Evolutionary conservation across 2,888 invertebrate species (phyloP), one percentile per base, ranked within the genome.

Genomic region (Diloba caeruleocephala): DNA sequence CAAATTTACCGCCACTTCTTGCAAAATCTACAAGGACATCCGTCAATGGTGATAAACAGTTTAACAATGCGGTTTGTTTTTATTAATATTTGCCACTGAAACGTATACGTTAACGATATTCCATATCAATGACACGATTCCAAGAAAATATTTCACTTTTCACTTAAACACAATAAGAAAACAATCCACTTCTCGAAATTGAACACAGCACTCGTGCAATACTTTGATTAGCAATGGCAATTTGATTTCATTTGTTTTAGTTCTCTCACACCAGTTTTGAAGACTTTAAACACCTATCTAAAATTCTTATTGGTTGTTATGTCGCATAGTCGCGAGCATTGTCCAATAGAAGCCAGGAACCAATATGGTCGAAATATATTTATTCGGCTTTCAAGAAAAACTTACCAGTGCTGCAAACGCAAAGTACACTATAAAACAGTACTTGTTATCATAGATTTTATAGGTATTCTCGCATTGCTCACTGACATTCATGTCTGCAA

Each of bases 1-100:
- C 76, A 85, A 92, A 93, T 90, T 92, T 93, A 84, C 92, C 93
- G 93, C 93, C 92, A 90, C 87, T 81, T 87, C 83, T 90, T 87
- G 88, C 88, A 87, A 91, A 90, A 88, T 87, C 84, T 84, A 89
- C 90, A 91, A 90, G 90, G 90, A 90, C 90, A 90, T 91, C 92
- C 90, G 92, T 90, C 91, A 92, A 89, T 87, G 79, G 87, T 85
- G 90, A 86, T 92, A 92, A 91, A 92, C 92, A 92, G 92, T 90
- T 88, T 89, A 88, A 79, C 84, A 88, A 88, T 82, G 82, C 80
- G 84, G 81, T 86, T 82, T 84, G 82, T 81, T 81, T 76, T 71
- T 75, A 69, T 57, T 72, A 71, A 49, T 31, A 68, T 45, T 64
- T 50, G 48, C 55, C 49, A 39, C 55, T 57, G 29, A 39, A 58